Percentiles rank a stretch among this genome's conserved stretches.
Evolutionary conservation across 2,888 invertebrate genomes (phyloP).

Genomic region (Epirrhoe tristata): DNA sequence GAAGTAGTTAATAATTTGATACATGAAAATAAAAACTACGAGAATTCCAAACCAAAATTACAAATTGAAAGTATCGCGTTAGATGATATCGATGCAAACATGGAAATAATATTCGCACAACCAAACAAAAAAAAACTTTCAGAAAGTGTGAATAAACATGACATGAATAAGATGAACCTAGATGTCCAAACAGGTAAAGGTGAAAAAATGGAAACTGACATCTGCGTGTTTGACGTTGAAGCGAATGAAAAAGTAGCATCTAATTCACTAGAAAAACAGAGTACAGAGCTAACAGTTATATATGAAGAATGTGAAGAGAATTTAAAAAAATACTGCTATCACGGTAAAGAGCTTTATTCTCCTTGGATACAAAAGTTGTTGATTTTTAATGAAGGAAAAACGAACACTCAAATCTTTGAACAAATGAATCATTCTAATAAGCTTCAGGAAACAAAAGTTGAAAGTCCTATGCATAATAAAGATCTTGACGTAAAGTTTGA

Average conservation of each 20-base stretch:
- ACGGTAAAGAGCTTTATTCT: constrained; percentile 65
- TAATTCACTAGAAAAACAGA: neutral
- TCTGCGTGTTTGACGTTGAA: neutral
- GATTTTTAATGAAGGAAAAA: constrained; percentile 53
- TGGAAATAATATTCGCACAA: constrained; percentile 26
- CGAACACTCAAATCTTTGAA: constrained; percentile 21
- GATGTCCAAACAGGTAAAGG: neutral
- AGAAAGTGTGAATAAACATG: neutral
- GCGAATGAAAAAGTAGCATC: neutral
- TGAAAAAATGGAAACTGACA: neutral
- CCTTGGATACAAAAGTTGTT: constrained; percentile 71
- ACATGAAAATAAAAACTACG: neutral
- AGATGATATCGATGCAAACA: constrained; percentile 25
- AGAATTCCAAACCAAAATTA: neutral
- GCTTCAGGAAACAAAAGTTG: neutral
- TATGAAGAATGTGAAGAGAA: constrained; percentile 1
- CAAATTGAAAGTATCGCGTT: neutral
- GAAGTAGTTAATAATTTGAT: neutral
- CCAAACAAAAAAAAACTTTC: constrained; percentile 7
- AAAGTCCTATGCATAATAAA: neutral
- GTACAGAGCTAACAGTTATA: neutral
- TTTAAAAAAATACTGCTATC: constrained; percentile 7
- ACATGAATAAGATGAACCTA: neutral
- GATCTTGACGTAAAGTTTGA: neutral
- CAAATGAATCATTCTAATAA: neutral